These are phyloP conservation scores for Microtus ochrogaster DNA, from an alignment of 2,113 vertebrate genomes.

Conservation along the genomic window DNA sequence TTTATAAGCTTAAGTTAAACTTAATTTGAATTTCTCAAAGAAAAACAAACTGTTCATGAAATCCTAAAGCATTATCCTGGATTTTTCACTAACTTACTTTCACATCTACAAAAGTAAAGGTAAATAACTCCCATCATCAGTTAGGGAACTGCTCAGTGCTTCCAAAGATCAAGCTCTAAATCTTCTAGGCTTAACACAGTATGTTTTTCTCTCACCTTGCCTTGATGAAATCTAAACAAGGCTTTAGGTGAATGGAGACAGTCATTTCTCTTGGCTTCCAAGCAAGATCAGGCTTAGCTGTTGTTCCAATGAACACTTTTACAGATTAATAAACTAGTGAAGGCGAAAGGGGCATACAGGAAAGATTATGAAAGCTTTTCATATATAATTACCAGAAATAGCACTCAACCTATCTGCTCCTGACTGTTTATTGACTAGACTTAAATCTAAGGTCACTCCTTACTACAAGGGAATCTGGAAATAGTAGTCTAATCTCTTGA, in stretches of 20 bases:
- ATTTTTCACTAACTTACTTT: constrained; percentile 36
- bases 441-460: background rate
- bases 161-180: background rate
- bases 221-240: background rate
- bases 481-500: background rate
- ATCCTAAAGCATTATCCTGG: background rate
- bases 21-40: constrained; percentile 52
- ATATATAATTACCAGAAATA: background rate
- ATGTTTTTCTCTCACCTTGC: background rate
- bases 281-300: background rate
- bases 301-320: background rate
- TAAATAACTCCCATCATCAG: background rate
- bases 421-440: background rate
- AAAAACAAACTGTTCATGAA: constrained; percentile 48
- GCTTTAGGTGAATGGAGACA: background rate
- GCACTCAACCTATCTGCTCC: rapidly evolving
- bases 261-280: background rate
- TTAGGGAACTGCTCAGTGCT: background rate
- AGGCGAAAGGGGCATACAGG: background rate
- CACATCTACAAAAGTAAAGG: background rate
- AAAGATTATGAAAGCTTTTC: background rate
- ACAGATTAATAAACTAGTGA: background rate
- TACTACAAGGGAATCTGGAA: background rate
- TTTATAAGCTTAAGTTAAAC: constrained; percentile 46
- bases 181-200: background rate